Evolutionary conservation across 2,888 invertebrate genomes (phyloP), one percentile per base, ranked within the genome.

Genomic region (Nudaria mundana): DNA sequence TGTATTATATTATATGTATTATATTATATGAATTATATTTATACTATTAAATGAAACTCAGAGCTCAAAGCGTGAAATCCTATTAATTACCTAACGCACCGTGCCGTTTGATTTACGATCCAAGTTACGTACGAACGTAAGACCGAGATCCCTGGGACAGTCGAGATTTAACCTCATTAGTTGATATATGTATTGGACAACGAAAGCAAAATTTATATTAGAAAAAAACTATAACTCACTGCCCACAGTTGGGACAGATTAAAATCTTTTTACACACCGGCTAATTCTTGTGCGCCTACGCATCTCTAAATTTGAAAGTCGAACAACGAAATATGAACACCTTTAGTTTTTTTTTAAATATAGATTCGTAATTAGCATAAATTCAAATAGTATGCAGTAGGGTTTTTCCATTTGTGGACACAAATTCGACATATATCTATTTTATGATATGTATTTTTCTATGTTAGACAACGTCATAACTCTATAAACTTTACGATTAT

Each of bases 261-360:
- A 77, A 76, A 81, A 81, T 82, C 80, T 82, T 77, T 75, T 75
- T 75, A 81, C 63, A 75, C 63, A 74, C 63, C 72, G 50, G 57
- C 59, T 75, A 81, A 79, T 81, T 83, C 80, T 59, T 65, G 48
- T 59, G 71, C 82, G 73, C 86, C 86, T 73, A 86, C 87, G 78
- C 81, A 54, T 53, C 60, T 76, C 67, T 73, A 77, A 74, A 81
- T 75, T 77, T 71, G 69, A 76, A 74, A 68, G 71, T 71, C 74
- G 69, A 59, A 50, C 45, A 18, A 39, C 48, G 55, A 71, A 79
- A 76, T 76, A 72, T 72, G 68, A 81, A 75, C 69, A 48, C 52
- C 51, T 68, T 67, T 56, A 56, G 62, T 67, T 67, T 59, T 23
- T 58, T 66, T 59, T 58, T 52, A 42, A 48, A 48, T 37, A 33